Conservation (phyloP, 1,140 invertebrate genomes). For the Trinorchestia longiramus region DNA sequence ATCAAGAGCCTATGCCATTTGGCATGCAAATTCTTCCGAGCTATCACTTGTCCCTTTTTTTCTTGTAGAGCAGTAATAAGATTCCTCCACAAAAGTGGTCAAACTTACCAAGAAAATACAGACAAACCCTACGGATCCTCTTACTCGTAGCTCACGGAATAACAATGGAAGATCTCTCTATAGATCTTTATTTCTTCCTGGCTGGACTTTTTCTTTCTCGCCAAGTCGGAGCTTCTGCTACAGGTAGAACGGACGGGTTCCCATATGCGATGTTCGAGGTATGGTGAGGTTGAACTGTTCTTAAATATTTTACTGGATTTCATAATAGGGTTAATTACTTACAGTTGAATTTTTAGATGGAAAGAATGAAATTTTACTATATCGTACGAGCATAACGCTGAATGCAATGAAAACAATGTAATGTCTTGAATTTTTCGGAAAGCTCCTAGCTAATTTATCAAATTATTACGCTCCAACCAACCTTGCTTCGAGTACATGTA, state of each 20-base stretch:
- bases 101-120: slow-evolving; percentile 15
- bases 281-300: too few species aligned
- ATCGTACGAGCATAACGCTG: too few species aligned
- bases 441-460: too few species aligned
- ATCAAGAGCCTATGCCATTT: neutral
- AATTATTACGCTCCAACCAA: too few species aligned
- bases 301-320: too few species aligned
- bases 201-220: slow-evolving; percentile 25
- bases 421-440: too few species aligned
- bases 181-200: slow-evolving; percentile 49
- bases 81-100: neutral
- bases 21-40: neutral
- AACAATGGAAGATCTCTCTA: slow-evolving; percentile 45
- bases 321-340: too few species aligned
- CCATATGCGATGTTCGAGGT: neutral
- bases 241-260: neutral
- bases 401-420: too few species aligned
- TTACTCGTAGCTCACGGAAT: slow-evolving; percentile 37
- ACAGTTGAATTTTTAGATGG: too few species aligned
- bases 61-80: slow-evolving; percentile 3
- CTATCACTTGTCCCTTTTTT: slow-evolving; percentile 36
- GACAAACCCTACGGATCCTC: slow-evolving; percentile 25
- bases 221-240: neutral
- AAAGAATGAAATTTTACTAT: too few species aligned
- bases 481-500: too few species aligned